A percentile compares a stretch with the other conserved stretches of the same genome.
Evolutionary conservation across 2,888 invertebrate species (phyloP).

Genomic region (Odontothrips loti): DNA sequence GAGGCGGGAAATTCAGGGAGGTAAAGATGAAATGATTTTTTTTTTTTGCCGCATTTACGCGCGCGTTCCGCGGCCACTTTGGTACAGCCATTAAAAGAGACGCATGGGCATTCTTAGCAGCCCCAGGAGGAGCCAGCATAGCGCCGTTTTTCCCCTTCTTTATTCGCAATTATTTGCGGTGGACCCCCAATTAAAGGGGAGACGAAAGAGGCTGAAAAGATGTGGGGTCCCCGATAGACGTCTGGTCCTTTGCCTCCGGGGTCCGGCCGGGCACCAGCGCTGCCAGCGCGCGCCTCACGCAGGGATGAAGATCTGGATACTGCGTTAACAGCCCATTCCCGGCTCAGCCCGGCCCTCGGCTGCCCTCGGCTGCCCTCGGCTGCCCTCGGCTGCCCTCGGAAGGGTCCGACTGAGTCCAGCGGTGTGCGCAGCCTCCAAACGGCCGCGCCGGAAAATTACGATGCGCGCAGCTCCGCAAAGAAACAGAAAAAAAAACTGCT

Average conservation of each 20-base stretch:
- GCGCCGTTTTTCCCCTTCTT: neutral
- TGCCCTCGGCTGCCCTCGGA: too few species aligned
- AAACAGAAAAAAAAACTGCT: too few species aligned
- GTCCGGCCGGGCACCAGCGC: neutral
- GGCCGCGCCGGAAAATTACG: too few species aligned
- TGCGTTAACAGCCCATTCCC: slow-evolving; percentile 13
- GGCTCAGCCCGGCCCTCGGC: too few species aligned
- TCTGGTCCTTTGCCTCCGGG: neutral
- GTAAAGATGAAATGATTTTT: neutral
- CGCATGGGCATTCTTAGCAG: neutral
- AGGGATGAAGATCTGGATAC: neutral
- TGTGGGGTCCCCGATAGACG: too few species aligned
- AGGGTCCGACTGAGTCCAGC: too few species aligned
- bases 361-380: too few species aligned
- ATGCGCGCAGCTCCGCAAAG: too few species aligned
- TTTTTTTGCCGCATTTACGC: too few species aligned
- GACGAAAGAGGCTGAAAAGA: neutral
- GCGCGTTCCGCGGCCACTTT: slow-evolving; percentile 3
- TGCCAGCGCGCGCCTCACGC: neutral
- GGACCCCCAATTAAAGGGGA: neutral
- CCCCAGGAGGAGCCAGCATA: neutral
- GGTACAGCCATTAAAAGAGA: neutral
- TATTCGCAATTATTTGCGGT: neutral
- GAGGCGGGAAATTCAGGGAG: neutral
- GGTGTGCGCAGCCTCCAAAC: neutral